Evolutionary conservation across 1,140 invertebrate species (phyloP), one percentile per base, ranked within the genome.

Genomic region (Acromyrmex echinatior): DNA sequence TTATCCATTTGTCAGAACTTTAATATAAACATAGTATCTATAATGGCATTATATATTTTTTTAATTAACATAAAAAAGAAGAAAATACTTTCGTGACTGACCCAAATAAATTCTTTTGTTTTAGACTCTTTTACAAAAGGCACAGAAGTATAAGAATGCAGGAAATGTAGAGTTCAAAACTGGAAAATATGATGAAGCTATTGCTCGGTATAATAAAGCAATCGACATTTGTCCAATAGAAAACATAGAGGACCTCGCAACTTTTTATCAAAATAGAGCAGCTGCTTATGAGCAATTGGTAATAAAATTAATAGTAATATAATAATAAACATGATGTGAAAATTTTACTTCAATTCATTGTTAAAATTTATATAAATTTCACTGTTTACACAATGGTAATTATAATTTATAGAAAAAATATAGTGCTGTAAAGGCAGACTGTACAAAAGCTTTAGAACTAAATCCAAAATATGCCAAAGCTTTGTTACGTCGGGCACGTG

Each of bases 211-310:
- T 92, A 98, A 98, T 89, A 96, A 98, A 95, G 99, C 99, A 0
- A 99, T 99, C 85, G 96, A 97, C 89, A 96, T 97, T 14, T 99
- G 98, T 94, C 98, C 98, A 1, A 91, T 95, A 12, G 97, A 98
- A 60, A 96, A 97, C 90, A 96, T 95, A 49, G 96, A 96, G 3
- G 98, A 98, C 88, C 94, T 99, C 63, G 97, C 99, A 5, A 99
- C 98, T 16, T 99, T 98, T 94, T 99, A 99, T 95, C 99, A 99
- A 95, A 99, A 99, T 93, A 97, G 98, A 93, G 99, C 99, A 6
- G 99, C 99, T 58, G 98, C 98, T 35, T 98, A 98, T 96, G 99
- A 99, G 95, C 98, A 99, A 94, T 96, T 99, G 96, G 97, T 97
- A 95, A 96, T 93, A 92, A 45, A 73, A 49, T 25, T 71, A 3